Evolutionary conservation across 2,888 invertebrate genomes (phyloP).

Genomic region (Drosophila peninsularis): DNA sequence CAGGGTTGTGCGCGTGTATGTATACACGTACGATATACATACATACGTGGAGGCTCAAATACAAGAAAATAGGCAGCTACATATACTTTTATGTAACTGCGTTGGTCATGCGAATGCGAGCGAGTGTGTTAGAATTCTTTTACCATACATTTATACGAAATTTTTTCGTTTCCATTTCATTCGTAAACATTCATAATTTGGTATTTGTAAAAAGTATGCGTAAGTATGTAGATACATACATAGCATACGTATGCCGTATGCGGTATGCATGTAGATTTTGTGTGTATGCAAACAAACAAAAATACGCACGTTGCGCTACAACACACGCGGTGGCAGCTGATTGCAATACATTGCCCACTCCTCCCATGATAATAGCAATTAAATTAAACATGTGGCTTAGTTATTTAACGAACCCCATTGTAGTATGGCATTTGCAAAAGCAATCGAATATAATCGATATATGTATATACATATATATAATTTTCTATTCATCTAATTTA

Average conservation of each 20-base stretch:
- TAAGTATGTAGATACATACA: slow-evolving; percentile 63
- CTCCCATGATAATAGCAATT: slow-evolving; percentile 14
- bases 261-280: slow-evolving; percentile 52
- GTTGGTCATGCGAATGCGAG: slow-evolving; percentile 70
- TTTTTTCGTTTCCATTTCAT: slow-evolving; percentile 82
- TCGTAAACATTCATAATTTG: slow-evolving; percentile 81
- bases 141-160: slow-evolving; percentile 77
- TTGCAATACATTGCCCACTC: slow-evolving; percentile 27
- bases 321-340: slow-evolving; percentile 55
- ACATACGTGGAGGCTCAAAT: slow-evolving; percentile 48
- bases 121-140: slow-evolving; percentile 81
- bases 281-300: slow-evolving; percentile 64
- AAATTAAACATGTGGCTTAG: slow-evolving; percentile 41
- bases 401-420: slow-evolving; percentile 32
- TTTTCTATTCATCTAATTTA: slow-evolving; percentile 47
- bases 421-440: slow-evolving; percentile 61
- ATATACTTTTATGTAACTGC: slow-evolving; percentile 77
- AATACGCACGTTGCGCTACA: slow-evolving; percentile 51
- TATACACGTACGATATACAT: slow-evolving; percentile 70
- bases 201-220: slow-evolving; percentile 77
- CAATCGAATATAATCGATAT: slow-evolving; percentile 75
- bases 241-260: slow-evolving; percentile 55
- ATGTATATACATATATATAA: slow-evolving; percentile 6
- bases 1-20: slow-evolving; percentile 63
- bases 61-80: slow-evolving; percentile 59